Evolutionary conservation across 2,797 vertebrate genomes (phyloP).

Genomic region (Schizothorax lantsangensis): DNA sequence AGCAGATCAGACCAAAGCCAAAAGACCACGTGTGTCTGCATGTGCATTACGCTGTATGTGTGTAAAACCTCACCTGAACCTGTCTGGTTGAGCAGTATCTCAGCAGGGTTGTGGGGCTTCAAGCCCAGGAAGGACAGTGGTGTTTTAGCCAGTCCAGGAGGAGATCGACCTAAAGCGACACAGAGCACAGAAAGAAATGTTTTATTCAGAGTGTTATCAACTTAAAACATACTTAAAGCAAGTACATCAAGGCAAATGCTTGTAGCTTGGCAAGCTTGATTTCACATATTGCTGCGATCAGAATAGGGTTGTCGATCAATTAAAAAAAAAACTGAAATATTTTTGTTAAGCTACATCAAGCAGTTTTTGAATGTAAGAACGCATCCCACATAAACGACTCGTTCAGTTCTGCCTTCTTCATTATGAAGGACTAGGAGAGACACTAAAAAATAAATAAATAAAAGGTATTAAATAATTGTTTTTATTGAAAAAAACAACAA

Average conservation of each 20-base stretch:
- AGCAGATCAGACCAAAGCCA: not conserved
- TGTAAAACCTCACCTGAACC: slow-evolving; percentile 81
- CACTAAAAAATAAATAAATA: not conserved
- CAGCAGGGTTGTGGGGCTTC: slow-evolving; percentile 95
- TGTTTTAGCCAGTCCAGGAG: slow-evolving; percentile 95
- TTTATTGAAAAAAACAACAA: not conserved
- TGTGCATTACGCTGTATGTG: not conserved
- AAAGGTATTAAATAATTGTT: not conserved
- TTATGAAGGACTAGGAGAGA: not conserved
- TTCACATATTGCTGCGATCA: not conserved
- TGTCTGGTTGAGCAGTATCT: slow-evolving; percentile 88
- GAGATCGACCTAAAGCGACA: slow-evolving; percentile 85
- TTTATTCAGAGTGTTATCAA: slow-evolving; percentile 29
- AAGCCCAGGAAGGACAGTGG: slow-evolving; percentile 93
- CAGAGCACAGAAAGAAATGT: not conserved
- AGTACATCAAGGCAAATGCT: not conserved
- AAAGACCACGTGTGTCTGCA: not conserved
- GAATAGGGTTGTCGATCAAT: not conserved
- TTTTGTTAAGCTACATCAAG: not conserved
- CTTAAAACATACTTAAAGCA: slow-evolving; percentile 12
- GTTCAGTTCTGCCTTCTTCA: not conserved
- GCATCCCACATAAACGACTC: not conserved
- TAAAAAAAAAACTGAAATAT: not conserved
- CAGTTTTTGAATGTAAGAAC: not conserved
- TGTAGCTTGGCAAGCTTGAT: not conserved